Conservation (phyloP, 2,797 vertebrate genomes). For the Chiloscyllium punctatum region DNA sequence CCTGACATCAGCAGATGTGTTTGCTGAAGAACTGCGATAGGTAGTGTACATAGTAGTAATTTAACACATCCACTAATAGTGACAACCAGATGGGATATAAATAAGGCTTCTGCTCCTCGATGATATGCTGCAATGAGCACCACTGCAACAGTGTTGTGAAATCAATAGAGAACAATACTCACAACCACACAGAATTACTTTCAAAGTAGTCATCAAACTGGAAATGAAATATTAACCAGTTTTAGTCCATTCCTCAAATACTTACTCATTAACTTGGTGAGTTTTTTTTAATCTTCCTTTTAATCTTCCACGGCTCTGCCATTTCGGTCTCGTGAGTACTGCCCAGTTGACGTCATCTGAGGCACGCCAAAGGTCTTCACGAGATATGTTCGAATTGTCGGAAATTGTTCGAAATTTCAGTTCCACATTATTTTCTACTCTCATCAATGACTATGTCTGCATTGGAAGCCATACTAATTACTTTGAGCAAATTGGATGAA, state of each 20-base stretch:
- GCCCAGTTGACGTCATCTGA: not conserved
- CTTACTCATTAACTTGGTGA: not conserved
- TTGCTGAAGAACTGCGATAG: not conserved
- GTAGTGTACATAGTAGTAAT: not conserved
- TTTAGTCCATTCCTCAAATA: not conserved
- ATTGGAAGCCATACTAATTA: not conserved
- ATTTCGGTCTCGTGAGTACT: not conserved
- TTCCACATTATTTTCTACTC: not conserved
- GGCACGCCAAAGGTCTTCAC: not conserved
- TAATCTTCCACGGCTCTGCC: not conserved
- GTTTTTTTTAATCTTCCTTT: not conserved
- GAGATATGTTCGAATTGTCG: too few relatives aligned
- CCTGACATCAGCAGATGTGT: not conserved
- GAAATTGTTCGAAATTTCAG: not conserved
- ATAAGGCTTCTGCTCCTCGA: not conserved
- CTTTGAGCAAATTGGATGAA: not conserved
- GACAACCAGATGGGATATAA: not conserved
- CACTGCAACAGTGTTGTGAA: not conserved
- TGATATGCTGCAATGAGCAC: not conserved
- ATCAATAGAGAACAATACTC: not conserved
- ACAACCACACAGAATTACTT: not conserved
- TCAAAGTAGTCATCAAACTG: not conserved
- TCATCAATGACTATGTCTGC: not conserved
- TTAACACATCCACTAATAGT: not conserved
- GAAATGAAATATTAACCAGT: not conserved